Evolutionary conservation across 1,140 invertebrate genomes (phyloP), one percentile per base, ranked within the genome.

Genomic region (Ceratina calcarata): DNA sequence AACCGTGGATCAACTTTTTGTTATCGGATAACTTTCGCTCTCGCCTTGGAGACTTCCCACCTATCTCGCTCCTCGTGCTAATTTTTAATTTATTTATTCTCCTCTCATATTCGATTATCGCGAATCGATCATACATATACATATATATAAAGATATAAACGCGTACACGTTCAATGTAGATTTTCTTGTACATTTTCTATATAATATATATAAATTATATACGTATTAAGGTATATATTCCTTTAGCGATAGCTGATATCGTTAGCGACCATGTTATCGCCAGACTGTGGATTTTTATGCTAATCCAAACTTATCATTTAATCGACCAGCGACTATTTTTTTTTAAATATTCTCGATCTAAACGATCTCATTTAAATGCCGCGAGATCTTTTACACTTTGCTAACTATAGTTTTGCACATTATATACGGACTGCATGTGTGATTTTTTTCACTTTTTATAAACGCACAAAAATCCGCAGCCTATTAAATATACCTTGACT

Each of bases 131-230:
- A 71, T 69, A 79, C 57, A 78, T 82, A 85, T 80, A 86, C 68
- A 71, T 69, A 79, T 57, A 78, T 75, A 85, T 80, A 86, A 62
- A 86, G 53, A 89, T 91, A 91, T 88, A 87, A 86, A 89, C 87
- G 88, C 89, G 87, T 90, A 90, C 88, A 90, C 89, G 87, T 91
- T 91, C 90, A 86, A 90, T 92, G 90, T 92, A 92, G 90, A 92
- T 91, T 92, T 92, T 91, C 90, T 92, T 92, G 91, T 92, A 92
- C 87, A 92, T 92, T 92, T 91, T 91, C 90, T 92, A 91, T 91
- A 92, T 91, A 90, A 90, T 90, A 91, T 90, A 91, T 91, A 88
- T 91, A 90, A 85, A 88, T 84, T 85, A 62, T 78, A 18, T 87
- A 86, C 86, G 81, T 88, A 87, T 81, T 81, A 82, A 58, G 37